These are phyloP conservation scores for Garrulus glandarius DNA, from an alignment of 2,797 vertebrate genomes.

Conservation along the genomic window DNA sequence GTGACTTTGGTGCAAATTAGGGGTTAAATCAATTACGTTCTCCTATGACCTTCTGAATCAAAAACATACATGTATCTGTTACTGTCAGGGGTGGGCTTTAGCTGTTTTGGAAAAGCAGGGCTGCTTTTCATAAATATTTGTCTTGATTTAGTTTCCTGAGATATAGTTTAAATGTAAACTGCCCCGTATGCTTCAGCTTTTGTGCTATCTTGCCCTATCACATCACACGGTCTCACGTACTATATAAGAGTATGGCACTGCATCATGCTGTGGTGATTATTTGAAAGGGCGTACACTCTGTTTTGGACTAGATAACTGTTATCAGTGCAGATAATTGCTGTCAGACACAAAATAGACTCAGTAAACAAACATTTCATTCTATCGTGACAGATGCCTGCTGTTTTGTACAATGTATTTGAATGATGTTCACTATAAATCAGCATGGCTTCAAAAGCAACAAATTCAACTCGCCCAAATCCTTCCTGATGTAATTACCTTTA, in stretches of 20 bases:
- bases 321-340: constrained; percentile 64
- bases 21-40: constrained; percentile 6
- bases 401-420: constrained; percentile 4
- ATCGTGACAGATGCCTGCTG: constrained; percentile 23
- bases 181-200: not conserved
- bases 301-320: constrained; percentile 65
- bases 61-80: constrained; percentile 23
- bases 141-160: constrained; percentile 62
- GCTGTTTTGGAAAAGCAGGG: not conserved
- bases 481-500: constrained; percentile 29
- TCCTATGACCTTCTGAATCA: constrained; percentile 10
- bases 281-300: constrained; percentile 64
- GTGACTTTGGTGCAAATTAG: constrained; percentile 5
- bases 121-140: constrained; percentile 63
- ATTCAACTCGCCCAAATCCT: not conserved
- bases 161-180: constrained; percentile 54
- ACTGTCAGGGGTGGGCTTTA: constrained; percentile 6
- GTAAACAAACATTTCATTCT: constrained; percentile 57
- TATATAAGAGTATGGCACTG: not conserved
- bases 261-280: constrained; percentile 40
- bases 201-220: not conserved
- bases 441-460: constrained; percentile 37
- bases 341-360: constrained; percentile 65
- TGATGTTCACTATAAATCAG: not conserved
- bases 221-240: constrained; percentile 39